phyloP scores from a whole-genome alignment of 2,888 invertebrate species.

The Harpagoxenus sublaevis region DNA sequence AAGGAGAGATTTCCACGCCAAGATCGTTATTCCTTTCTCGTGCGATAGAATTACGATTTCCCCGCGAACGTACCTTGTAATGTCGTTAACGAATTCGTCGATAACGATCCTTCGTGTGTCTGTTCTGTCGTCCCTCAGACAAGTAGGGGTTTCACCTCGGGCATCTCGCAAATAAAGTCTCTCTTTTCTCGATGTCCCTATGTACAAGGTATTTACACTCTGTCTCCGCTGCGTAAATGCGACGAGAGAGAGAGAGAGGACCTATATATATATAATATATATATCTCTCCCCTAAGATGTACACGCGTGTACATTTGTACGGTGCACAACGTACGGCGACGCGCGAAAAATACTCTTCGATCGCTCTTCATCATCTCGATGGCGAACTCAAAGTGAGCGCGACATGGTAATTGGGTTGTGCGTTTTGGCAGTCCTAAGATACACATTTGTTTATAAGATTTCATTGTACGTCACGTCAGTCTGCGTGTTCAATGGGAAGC shows the following conservation, averaged over 20 bases:
- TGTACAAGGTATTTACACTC: slow-evolving; percentile 60
- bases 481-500: slow-evolving; percentile 14
- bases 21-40: background rate
- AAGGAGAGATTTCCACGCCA: background rate
- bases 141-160: slow-evolving; percentile 49
- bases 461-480: slow-evolving; percentile 43
- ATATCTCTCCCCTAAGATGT: slow-evolving; percentile 32
- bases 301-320: slow-evolving; percentile 56
- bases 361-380: slow-evolving; percentile 23
- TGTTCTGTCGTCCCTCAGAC: slow-evolving; percentile 33
- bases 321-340: slow-evolving; percentile 58
- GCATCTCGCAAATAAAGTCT: slow-evolving; percentile 58
- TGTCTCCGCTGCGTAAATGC: slow-evolving; percentile 36
- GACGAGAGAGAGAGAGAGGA: too few relatives aligned
- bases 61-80: slow-evolving; percentile 33
- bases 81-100: slow-evolving; percentile 36
- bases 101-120: slow-evolving; percentile 51
- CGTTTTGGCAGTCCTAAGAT: slow-evolving; percentile 52
- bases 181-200: slow-evolving; percentile 52
- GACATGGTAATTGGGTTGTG: slow-evolving; percentile 56
- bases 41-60: background rate
- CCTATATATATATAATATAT: slow-evolving; percentile 27
- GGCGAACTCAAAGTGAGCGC: slow-evolving; percentile 35
- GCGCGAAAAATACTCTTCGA: slow-evolving; percentile 36
- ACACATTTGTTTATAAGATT: slow-evolving; percentile 30